Percentiles rank a stretch among this genome's conserved stretches.
Evolutionary conservation across 2,797 vertebrate genomes (phyloP).

Genomic region (Anguilla marmorata): DNA sequence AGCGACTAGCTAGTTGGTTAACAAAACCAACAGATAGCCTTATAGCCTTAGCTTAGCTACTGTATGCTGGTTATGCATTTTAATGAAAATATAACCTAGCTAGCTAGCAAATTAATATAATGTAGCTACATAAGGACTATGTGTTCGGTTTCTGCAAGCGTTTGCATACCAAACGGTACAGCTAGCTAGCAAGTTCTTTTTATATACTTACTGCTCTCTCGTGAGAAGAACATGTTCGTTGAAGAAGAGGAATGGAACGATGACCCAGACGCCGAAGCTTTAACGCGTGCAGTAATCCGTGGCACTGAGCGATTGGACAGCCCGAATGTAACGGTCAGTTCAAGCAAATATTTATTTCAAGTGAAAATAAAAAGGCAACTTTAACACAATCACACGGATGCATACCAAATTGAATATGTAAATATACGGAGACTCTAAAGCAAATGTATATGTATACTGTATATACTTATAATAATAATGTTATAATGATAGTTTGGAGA

Average conservation of each 20-base stretch:
- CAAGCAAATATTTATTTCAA: background rate
- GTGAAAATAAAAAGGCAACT: background rate
- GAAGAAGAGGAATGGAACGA: conserved; percentile 75
- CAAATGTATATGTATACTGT: background rate
- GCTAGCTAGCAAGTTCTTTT: too few species aligned
- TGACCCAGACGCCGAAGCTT: conserved; percentile 45
- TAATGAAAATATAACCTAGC: background rate
- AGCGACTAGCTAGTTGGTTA: background rate
- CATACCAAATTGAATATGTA: background rate
- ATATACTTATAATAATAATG: background rate
- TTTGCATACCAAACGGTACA: background rate
- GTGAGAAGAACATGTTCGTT: conserved; percentile 67
- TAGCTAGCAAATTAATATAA: background rate
- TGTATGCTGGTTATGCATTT: background rate
- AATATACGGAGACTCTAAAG: background rate
- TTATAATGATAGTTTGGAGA: background rate
- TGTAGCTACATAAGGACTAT: too few species aligned
- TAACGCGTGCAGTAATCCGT: conserved; percentile 33
- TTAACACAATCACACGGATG: background rate
- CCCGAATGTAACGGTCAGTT: conserved; percentile 49
- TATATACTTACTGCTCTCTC: background rate
- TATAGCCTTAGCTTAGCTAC: background rate
- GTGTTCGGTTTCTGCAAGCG: background rate
- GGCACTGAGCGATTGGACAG: conserved; percentile 14
- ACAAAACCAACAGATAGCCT: background rate